Percentiles rank a stretch among this genome's conserved stretches.
These are phyloP conservation scores for Ephydatia muelleri DNA, from an alignment of 37 sponge, comb jelly and placozoan species.

Conservation along the genomic window DNA sequence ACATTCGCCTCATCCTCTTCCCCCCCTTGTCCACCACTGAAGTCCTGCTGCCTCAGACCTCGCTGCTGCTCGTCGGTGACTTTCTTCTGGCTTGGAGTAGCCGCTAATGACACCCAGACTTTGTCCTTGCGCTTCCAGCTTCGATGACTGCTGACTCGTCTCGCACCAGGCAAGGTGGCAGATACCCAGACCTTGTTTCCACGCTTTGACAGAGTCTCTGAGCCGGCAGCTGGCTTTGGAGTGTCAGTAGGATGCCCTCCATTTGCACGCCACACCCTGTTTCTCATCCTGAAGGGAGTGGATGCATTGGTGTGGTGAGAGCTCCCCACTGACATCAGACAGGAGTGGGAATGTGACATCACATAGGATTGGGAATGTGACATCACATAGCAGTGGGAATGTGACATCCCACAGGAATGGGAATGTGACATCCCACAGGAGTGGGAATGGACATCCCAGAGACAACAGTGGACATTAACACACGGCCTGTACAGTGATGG, in stretches of 20 bases:
- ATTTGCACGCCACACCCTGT: neutral
- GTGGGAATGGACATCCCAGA: too few species aligned
- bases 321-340: neutral
- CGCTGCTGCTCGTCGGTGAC: neutral
- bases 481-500: too few species aligned
- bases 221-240: neutral
- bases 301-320: neutral
- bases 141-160: neutral
- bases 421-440: too few species aligned
- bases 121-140: neutral
- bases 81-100: neutral
- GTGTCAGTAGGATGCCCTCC: neutral
- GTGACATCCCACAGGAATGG: too few species aligned
- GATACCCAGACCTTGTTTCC: neutral
- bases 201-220: neutral
- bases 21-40: conserved; percentile 22
- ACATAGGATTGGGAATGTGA: neutral
- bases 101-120: conserved; percentile 14
- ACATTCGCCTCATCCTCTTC: conserved; percentile 24
- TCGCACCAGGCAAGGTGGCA: neutral
- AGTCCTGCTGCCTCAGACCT: neutral
- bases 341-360: neutral
- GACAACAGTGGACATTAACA: too few species aligned
- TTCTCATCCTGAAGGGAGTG: neutral
- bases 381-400: neutral